These are phyloP conservation scores for Corapipo altera DNA, from an alignment of 2,113 vertebrate genomes.

Conservation along the genomic window DNA sequence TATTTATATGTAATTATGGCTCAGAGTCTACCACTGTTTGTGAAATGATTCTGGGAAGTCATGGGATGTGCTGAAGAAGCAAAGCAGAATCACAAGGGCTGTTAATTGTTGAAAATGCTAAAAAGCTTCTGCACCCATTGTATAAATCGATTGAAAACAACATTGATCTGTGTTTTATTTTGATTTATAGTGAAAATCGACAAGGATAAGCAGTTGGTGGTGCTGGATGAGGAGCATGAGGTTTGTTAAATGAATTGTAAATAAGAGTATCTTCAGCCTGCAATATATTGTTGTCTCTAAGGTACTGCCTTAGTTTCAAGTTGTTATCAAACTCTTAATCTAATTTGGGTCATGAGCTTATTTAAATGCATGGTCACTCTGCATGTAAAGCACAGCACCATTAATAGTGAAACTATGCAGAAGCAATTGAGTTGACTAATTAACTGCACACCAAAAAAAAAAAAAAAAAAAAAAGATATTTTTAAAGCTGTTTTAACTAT, in stretches of 20 bases:
- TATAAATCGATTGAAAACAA: neutral
- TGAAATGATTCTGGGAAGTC: neutral
- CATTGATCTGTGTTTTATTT: slow-evolving; percentile 56
- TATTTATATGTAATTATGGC: neutral
- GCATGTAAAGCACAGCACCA: slow-evolving; percentile 50
- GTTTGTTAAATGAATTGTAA: slow-evolving; percentile 76
- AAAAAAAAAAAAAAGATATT: neutral
- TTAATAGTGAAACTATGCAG: slow-evolving; percentile 30
- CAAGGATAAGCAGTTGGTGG: slow-evolving; percentile 90
- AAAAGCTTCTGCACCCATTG: neutral
- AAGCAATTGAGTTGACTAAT: slow-evolving; percentile 28
- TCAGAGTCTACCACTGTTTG: neutral
- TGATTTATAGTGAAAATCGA: slow-evolving; percentile 93
- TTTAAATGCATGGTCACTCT: slow-evolving; percentile 56
- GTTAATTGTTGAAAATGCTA: neutral
- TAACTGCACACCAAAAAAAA: neutral
- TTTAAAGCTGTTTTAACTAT: neutral
- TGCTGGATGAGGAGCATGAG: slow-evolving; percentile 95
- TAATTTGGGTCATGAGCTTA: slow-evolving; percentile 55
- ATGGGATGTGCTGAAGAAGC: neutral
- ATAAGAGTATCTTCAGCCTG: slow-evolving; percentile 68
- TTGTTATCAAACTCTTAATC: slow-evolving; percentile 63
- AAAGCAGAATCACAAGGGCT: neutral
- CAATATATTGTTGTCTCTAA: slow-evolving; percentile 58
- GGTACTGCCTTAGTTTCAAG: slow-evolving; percentile 61